Base-by-base conservation (phyloP, 1,140 invertebrate species). In the Grapholita molesta region DNA sequence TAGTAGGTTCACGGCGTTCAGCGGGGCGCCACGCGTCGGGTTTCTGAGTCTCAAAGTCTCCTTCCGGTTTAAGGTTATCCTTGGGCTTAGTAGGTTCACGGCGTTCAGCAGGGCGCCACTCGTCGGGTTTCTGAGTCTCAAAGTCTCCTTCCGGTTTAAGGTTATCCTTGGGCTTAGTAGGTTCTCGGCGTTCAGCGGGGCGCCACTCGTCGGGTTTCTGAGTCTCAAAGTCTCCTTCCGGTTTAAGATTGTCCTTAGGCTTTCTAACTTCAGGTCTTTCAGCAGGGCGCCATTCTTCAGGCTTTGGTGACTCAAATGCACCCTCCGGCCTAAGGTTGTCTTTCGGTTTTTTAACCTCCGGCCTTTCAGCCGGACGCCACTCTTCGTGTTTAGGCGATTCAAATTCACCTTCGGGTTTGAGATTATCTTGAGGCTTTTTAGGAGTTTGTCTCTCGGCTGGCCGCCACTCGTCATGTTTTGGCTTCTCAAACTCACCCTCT, bases 311-410 rank as follows among this genome's bases (percentile, higher is more conserved):
- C 69, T 93, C 93, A 76, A 94, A 96, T 85, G 95, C 93, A 8
- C 95, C 95, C 79, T 95, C 95, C 15, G 94, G 92, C 24, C 85
- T 86, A 0, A 96, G 76, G 84, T 96, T 95, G 71, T 93, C 92
- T 21, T 84, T 75, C 5, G 87, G 92, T 69, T 83, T 89, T 9
- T 75, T 84, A n/a, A 79, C 86, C 42, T 74, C 79, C 3, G 78
- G 89, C 42, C 86, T 72, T 70, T 93, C 92, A 12, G 84, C 90
- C 11, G 92, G 92, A 11, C 71, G 67, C 73, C 78, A 92, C 72
- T 84, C 70, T 9, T 84, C 80, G 70, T 82, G 85, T 70, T 88
- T 84, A 0, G 82, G 86, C 76, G 72, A 77, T 67, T 81, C 87
- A 71, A 94, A 94, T 1, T 94, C 89, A 9, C 93, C 93, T 79